Conservation (phyloP, 2,888 invertebrate genomes). For the Falcaria lacertinaria region DNA sequence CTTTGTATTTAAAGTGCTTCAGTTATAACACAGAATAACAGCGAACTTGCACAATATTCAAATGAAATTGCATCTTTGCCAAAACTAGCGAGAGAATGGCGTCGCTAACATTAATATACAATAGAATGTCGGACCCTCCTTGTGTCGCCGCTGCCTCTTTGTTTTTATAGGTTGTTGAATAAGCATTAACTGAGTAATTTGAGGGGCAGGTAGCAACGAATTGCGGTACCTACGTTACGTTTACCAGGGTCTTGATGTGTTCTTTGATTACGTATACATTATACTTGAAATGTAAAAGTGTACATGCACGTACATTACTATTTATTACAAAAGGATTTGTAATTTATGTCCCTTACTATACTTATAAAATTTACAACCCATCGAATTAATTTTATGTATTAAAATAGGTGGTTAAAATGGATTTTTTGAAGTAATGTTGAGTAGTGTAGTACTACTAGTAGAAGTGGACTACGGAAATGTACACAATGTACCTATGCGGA, state of each 20-base stretch:
- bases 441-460: too few species aligned
- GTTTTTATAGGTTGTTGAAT: constrained; percentile 75
- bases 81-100: constrained; percentile 74
- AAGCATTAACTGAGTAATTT: constrained; percentile 68
- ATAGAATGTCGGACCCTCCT: constrained; percentile 70
- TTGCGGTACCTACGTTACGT: constrained; percentile 45
- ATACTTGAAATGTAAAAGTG: not conserved
- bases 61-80: constrained; percentile 80
- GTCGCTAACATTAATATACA: constrained; percentile 76
- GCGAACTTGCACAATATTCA: constrained; percentile 77
- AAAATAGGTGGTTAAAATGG: too few species aligned
- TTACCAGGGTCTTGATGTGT: constrained; percentile 38
- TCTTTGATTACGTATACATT: constrained; percentile 4
- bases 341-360: too few species aligned
- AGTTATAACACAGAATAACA: constrained; percentile 64
- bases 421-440: too few species aligned
- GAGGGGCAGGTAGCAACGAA: constrained; percentile 49
- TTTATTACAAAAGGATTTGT: too few species aligned
- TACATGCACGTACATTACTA: too few species aligned
- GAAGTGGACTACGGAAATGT: too few species aligned
- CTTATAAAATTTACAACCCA: too few species aligned
- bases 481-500: too few species aligned
- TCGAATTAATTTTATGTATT: too few species aligned
- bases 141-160: constrained; percentile 59
- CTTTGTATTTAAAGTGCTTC: constrained; percentile 71